phyloP scores from a whole-genome alignment of 1,140 invertebrate species.

The Yoshiicerus persimilis region DNA sequence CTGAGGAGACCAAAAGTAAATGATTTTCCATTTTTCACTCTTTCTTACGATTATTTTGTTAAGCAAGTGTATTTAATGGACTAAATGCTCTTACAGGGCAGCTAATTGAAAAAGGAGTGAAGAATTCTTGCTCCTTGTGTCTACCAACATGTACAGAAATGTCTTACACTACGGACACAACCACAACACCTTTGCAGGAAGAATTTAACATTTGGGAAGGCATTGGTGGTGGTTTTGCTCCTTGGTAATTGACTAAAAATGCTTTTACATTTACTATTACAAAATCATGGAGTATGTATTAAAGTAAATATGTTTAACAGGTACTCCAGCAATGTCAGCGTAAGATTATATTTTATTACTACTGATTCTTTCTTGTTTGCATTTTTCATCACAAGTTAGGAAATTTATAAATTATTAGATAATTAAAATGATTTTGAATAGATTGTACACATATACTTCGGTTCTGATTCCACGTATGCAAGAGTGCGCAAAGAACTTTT shows the following conservation, averaged over 20 bases:
- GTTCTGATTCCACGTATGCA: constrained; percentile 6
- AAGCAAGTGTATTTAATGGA: neutral
- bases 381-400: too few species aligned
- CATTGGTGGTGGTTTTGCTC: neutral
- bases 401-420: too few species aligned
- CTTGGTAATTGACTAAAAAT: neutral
- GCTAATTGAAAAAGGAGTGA: constrained; percentile 24
- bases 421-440: too few species aligned
- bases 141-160: constrained; percentile 43
- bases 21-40: neutral
- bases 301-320: too few species aligned
- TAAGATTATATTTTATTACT: neutral
- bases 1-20: constrained; percentile 32
- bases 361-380: too few species aligned
- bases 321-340: constrained; percentile 8
- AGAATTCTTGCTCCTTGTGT: constrained; percentile 28
- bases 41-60: neutral
- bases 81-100: neutral
- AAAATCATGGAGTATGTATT: too few species aligned
- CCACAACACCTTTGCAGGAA: constrained; percentile 5
- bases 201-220: neutral
- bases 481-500: constrained; percentile 33
- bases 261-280: too few species aligned
- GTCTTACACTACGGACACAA: constrained; percentile 14
- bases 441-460: constrained; percentile 36